Conservation (phyloP, 2,797 vertebrate species). For the Falco peregrinus region DNA sequence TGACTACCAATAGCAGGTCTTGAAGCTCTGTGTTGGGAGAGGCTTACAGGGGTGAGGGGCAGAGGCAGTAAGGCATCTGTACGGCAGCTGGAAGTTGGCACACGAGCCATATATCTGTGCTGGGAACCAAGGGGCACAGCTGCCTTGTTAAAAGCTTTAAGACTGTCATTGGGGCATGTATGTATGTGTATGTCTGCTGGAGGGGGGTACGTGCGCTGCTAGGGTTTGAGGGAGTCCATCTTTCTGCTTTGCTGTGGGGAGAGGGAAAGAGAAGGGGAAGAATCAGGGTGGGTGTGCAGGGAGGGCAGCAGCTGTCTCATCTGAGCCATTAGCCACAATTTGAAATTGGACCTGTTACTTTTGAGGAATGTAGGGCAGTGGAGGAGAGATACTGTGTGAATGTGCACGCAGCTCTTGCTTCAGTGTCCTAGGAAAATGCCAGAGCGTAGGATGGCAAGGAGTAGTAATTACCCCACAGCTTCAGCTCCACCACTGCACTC, state of each 20-base stretch:
- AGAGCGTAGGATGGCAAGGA: conserved; percentile 59
- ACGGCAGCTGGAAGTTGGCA: background rate
- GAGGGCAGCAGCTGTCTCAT: background rate
- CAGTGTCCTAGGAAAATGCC: conserved; percentile 43
- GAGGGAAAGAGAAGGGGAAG: background rate
- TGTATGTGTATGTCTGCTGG: background rate
- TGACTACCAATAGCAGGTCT: background rate
- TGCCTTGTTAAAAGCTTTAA: background rate
- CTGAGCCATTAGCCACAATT: background rate
- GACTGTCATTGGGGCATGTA: background rate
- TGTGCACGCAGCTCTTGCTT: background rate
- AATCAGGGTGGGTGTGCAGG: background rate
- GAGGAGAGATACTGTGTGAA: background rate
- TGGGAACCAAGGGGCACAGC: background rate
- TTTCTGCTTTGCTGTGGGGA: background rate
- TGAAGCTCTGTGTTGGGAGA: background rate
- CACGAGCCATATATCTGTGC: background rate
- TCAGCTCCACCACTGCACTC: conserved; percentile 18
- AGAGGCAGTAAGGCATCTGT: fast-evolving
- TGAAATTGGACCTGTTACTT: conserved; percentile 30
- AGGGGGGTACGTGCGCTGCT: background rate
- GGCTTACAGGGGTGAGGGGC: background rate
- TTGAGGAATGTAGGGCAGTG: conserved; percentile 21
- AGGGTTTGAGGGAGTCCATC: background rate
- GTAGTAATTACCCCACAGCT: conserved; percentile 74